Evolutionary conservation across 2,888 invertebrate genomes (phyloP).

Genomic region (Troides oblongomaculatus): DNA sequence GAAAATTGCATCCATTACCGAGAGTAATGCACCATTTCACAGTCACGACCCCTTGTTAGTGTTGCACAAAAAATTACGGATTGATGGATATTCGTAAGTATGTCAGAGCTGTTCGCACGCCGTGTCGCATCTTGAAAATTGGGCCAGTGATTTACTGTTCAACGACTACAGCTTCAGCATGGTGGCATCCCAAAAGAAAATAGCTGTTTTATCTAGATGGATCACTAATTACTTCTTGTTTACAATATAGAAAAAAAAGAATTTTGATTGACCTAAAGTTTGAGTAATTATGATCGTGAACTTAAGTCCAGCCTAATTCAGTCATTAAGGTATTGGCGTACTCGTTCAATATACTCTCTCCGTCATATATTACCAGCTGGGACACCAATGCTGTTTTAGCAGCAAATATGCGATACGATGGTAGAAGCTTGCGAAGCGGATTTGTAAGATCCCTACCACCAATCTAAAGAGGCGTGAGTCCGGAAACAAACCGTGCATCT

Average conservation of each 20-base stretch:
- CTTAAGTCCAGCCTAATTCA: no score
- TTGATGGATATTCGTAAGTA: constrained; percentile 54
- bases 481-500: no score
- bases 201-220: constrained; percentile 39
- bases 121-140: constrained; percentile 50
- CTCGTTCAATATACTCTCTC: no score
- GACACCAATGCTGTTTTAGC: no score
- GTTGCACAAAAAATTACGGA: constrained; percentile 60
- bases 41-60: constrained; percentile 69
- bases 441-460: no score
- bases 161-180: constrained; percentile 41
- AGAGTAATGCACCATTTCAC: constrained; percentile 71
- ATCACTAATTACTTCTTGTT: not conserved
- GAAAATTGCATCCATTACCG: constrained; percentile 53
- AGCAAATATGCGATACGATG: no score
- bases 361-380: no score
- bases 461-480: no score
- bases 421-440: no score
- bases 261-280: not conserved
- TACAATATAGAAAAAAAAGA: not conserved
- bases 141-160: constrained; percentile 45
- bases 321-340: no score
- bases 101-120: constrained; percentile 73
- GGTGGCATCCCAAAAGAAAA: constrained; percentile 52
- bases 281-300: no score